Base-by-base conservation (phyloP, 2,113 vertebrate genomes). In the Lanius ludovicianus region DNA sequence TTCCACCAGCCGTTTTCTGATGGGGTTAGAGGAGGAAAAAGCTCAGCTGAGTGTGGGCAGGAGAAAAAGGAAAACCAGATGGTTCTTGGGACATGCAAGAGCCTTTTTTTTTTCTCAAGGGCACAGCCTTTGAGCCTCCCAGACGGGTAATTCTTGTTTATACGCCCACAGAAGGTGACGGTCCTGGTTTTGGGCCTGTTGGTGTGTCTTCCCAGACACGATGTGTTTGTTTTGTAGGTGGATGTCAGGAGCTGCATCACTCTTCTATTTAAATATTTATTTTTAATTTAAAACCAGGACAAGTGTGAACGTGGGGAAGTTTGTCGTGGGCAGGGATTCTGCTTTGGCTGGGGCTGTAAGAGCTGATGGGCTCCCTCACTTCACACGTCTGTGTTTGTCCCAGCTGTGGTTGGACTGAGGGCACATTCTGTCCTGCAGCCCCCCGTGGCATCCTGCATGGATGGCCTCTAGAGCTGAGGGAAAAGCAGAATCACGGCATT, bases 131-230 rank as follows among this genome's bases (percentile, higher is more conserved):
- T 2, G 4, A 94, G 85, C 84, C 83, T 95, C 92, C 85, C 90
- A 95, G 88, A 91, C 39, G 3, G 33, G 93, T 94, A 93, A 91
- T 96, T 94, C 93, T 77, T 70, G 94, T 96, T 97, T 93, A 21
- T 83, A 83, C 30, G 0, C 95, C 91, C 75, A 93, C 74, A 35
- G 92, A 65, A 93, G 88, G 87, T 85, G 94, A 57, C 0, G 3
- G 75, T 62, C 93, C 82, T 90, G 67, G 25, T 87, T 87, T 81
- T 46, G 78, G 93, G 35, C 46, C 94, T 85, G 0, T 47, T 87
- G 89, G 30, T 64, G 62, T 84, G 63, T 76, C 84, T 94, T 71
- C 87, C 59, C 87, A 90, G 90, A 73, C 68, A n/a, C 1, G 21
- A 27, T 2, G 70, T 89, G 76, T 69, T 93, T 87, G 71, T 68